Evolutionary conservation across 2,888 invertebrate genomes (phyloP), one percentile per base, ranked within the genome.

Genomic region (Drosophila mayaguana): DNA sequence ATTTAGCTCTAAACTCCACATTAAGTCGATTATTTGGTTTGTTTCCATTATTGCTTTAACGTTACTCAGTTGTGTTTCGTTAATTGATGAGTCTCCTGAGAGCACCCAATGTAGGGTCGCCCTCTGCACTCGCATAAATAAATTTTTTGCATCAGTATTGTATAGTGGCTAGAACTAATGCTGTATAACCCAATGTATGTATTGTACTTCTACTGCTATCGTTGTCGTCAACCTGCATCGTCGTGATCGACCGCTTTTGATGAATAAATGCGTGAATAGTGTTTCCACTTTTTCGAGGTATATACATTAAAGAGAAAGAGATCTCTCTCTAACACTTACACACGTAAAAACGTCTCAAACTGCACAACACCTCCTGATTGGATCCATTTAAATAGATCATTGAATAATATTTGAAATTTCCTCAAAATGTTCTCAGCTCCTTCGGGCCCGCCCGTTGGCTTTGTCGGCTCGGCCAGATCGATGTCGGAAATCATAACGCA

Each of bases 401-500:
- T 2, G 9, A 45, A 7, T 62, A 72, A 67, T 34, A 45, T 54
- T 28, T 8, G 3, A 0, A 2, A 14, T 16, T 11, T 14, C 25
- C 0, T 5, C 11, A 8, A 22, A 34, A 12, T 8, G 18, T 56
- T 54, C 89, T 43, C 93, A 98, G 98, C 99, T 55, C 99, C 99
- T 0, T 98, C 98, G 70, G 98, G 98, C 34, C 97, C 99, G 3
- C 99, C 99, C 0, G 95, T 97, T 56, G 98, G 98, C 34, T 97
- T 99, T 90, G 98, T 97, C 82, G 99, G 98, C 7, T 98, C 98
- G 0, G 98, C 99, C 0, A 95, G 98, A 69, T 98, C 98, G 16
- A 97, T 98, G 14, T 97, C 98, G 0, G 98, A 98, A 93, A 98
- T 99, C 70, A 98, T 98, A 88, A 97, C 98, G 0, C 98, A 98